Conservation (phyloP, 2,888 invertebrate species). For the Xestia c-nigrum region DNA sequence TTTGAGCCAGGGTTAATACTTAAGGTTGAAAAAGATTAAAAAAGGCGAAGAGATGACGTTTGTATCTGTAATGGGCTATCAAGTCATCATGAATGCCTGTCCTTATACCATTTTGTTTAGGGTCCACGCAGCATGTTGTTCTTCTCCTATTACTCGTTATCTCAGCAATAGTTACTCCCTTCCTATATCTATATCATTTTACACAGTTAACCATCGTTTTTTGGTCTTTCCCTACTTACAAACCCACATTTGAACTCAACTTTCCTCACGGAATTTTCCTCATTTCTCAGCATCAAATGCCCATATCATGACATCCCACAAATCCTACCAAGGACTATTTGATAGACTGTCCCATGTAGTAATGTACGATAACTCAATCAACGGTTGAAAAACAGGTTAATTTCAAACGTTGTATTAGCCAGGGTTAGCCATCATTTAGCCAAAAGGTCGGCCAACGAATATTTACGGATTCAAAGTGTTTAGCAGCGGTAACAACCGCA, state of each 20-base stretch:
- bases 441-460: conserved; percentile 45
- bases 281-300: not conserved
- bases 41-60: too few relatives aligned
- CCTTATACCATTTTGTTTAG: too few relatives aligned
- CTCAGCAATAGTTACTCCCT: not conserved
- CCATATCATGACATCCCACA: not conserved
- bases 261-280: not conserved
- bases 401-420: conserved; percentile 2
- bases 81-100: too few relatives aligned
- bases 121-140: not conserved
- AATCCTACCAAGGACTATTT: not conserved
- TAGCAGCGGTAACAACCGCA: conserved; percentile 47
- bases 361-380: not conserved
- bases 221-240: not conserved
- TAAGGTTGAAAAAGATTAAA: not conserved
- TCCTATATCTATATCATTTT: not conserved
- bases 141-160: not conserved
- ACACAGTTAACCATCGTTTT: not conserved
- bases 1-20: not conserved
- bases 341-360: not conserved
- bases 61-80: too few relatives aligned
- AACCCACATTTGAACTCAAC: not conserved
- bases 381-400: not conserved
- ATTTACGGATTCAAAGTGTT: conserved; percentile 37
- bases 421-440: not conserved